These are phyloP conservation scores for Setophaga petechia DNA, from an alignment of 2,113 vertebrate genomes.

Conservation along the genomic window DNA sequence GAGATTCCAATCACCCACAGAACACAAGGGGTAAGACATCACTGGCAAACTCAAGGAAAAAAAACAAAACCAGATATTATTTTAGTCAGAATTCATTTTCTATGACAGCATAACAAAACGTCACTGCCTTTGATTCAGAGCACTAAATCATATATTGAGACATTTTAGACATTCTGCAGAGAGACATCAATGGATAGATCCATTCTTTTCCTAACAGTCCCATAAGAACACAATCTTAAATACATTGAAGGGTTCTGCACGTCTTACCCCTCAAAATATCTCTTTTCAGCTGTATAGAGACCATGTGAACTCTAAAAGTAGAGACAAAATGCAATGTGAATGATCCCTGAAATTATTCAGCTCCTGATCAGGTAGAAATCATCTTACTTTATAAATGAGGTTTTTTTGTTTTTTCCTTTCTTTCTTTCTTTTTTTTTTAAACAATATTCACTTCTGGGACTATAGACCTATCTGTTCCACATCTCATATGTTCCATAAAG, in stretches of 20 bases:
- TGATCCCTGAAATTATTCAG: neutral
- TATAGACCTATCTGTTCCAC: neutral
- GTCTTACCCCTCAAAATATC: neutral
- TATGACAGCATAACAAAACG: neutral
- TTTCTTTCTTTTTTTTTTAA: neutral
- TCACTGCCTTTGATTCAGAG: neutral
- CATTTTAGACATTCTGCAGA: neutral
- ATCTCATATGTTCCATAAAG: neutral
- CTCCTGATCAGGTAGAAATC: neutral
- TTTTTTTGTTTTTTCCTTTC: fast-evolving
- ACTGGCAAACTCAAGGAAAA: neutral
- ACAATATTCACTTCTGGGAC: neutral
- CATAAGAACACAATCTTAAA: neutral
- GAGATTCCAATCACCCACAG: neutral
- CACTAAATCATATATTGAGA: neutral
- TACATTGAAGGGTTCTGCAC: neutral
- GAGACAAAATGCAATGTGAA: neutral
- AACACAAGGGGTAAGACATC: neutral
- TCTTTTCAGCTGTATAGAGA: neutral
- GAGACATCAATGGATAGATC: neutral
- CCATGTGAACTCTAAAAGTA: neutral
- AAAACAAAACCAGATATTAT: fast-evolving
- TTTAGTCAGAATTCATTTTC: neutral
- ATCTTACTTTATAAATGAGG: neutral
- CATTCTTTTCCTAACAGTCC: neutral